These are phyloP conservation scores for Oithona nana DNA, from an alignment of 2,888 invertebrate genomes.

Conservation along the genomic window DNA sequence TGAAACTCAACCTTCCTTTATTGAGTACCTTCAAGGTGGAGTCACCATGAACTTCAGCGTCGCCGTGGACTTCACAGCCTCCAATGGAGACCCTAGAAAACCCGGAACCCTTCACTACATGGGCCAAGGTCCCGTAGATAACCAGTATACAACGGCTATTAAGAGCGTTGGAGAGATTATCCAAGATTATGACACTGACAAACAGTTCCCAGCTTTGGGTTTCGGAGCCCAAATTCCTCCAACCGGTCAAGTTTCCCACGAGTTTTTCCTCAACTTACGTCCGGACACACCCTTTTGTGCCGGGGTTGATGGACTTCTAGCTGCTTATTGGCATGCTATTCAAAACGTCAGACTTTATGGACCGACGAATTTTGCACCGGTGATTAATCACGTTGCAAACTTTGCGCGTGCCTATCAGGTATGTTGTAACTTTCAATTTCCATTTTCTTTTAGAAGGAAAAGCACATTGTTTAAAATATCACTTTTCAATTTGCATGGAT, in stretches of 20 bases:
- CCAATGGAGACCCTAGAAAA: conserved; percentile 25
- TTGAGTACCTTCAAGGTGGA: conserved; percentile 35
- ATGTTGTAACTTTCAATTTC: too few species aligned
- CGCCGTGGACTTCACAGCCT: conserved; percentile 27
- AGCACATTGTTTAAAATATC: too few species aligned
- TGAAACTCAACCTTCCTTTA: conserved; percentile 26
- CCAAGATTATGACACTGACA: conserved; percentile 31
- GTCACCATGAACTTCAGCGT: conserved; percentile 26
- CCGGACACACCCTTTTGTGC: conserved; percentile 30
- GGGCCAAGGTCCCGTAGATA: conserved; percentile 21
- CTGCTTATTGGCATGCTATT: conserved; percentile 31
- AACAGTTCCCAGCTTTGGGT: conserved; percentile 32
- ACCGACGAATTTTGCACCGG: conserved; percentile 38
- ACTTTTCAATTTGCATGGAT: too few species aligned
- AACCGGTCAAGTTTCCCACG: conserved; percentile 32
- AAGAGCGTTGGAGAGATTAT: conserved; percentile 30
- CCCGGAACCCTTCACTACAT: conserved; percentile 31
- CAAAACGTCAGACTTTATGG: conserved; percentile 32
- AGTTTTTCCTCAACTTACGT: conserved; percentile 28
- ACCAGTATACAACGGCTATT: conserved; percentile 31
- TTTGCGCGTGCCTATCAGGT: conserved; percentile 27
- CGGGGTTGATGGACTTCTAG: conserved; percentile 30
- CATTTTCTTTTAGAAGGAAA: too few species aligned
- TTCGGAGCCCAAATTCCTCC: conserved; percentile 34
- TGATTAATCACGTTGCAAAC: conserved; percentile 30